These are phyloP conservation scores for Phaedon cochleariae DNA, from an alignment of 2,888 invertebrate species.

Conservation along the genomic window DNA sequence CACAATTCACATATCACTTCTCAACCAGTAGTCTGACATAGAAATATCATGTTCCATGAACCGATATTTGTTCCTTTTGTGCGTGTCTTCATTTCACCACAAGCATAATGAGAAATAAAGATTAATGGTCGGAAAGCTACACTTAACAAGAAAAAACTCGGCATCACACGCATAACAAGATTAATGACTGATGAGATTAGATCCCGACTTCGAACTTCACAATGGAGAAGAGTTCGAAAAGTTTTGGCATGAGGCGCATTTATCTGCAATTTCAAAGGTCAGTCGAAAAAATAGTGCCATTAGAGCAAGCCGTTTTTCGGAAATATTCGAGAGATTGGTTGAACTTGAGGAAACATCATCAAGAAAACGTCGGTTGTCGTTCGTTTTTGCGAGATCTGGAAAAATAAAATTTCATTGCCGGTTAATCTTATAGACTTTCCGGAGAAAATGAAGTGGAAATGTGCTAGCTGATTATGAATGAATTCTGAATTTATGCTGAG, in stretches of 20 bases:
- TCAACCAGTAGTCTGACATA: neutral
- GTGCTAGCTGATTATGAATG: too few relatives aligned
- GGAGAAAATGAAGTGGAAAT: too few relatives aligned
- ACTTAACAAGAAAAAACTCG: constrained; percentile 7
- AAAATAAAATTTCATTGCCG: too few relatives aligned
- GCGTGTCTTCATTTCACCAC: neutral
- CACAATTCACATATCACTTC: neutral
- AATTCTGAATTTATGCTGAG: too few relatives aligned
- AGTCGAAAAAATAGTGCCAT: neutral
- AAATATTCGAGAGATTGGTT: too few relatives aligned
- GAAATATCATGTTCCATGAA: neutral
- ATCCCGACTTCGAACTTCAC: constrained; percentile 4
- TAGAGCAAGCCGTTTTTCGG: neutral
- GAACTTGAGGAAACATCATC: too few relatives aligned
- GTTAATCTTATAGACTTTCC: too few relatives aligned
- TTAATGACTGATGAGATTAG: constrained; percentile 31
- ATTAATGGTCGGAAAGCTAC: constrained; percentile 12
- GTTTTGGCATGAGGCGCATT: neutral
- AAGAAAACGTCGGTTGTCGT: too few relatives aligned
- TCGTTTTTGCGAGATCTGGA: too few relatives aligned
- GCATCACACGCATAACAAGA: constrained; percentile 24
- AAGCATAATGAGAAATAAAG: constrained; percentile 7
- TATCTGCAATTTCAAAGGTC: neutral
- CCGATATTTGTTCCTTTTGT: neutral
- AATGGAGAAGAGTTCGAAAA: neutral